Percentiles rank a stretch among this genome's conserved stretches.
These are phyloP conservation scores for Xenentodon cancila DNA, from an alignment of 2,797 vertebrate genomes.

Conservation along the genomic window DNA sequence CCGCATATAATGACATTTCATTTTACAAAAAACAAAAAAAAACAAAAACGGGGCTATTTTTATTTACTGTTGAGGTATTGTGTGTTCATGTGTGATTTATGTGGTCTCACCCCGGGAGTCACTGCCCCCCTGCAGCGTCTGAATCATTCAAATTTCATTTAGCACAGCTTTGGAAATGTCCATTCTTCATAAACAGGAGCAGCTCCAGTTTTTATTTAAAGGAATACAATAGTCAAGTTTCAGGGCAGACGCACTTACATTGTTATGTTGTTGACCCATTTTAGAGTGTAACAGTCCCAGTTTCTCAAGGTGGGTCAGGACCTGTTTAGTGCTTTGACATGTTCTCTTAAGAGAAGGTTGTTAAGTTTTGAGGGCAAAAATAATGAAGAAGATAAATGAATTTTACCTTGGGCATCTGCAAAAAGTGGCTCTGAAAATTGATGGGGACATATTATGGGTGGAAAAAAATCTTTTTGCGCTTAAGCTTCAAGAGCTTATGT, in stretches of 20 bases:
- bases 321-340: background rate
- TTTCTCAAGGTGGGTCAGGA: slow-evolving; percentile 9
- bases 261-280: slow-evolving; percentile 30
- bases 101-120: slow-evolving; percentile 1
- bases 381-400: background rate
- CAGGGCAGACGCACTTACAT: slow-evolving; percentile 5
- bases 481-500: too few species aligned
- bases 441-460: too few species aligned
- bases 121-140: slow-evolving; percentile 25
- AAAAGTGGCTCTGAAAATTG: background rate
- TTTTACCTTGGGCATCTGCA: background rate
- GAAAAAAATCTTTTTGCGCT: too few species aligned
- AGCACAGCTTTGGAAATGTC: slow-evolving; percentile 8
- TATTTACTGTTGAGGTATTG: slow-evolving; percentile 12
- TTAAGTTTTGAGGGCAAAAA: slow-evolving; percentile 1
- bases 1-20: background rate
- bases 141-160: slow-evolving; percentile 30
- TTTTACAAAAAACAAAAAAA: slow-evolving; percentile 11
- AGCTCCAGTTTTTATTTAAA: slow-evolving; percentile 5
- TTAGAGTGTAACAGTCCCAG: slow-evolving; percentile 9
- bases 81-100: background rate
- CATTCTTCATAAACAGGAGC: slow-evolving; percentile 26
- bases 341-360: background rate
- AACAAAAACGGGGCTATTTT: slow-evolving; percentile 16
- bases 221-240: slow-evolving; percentile 15